Conservation (phyloP, 2,888 invertebrate species). For the Apoda limacodes region DNA sequence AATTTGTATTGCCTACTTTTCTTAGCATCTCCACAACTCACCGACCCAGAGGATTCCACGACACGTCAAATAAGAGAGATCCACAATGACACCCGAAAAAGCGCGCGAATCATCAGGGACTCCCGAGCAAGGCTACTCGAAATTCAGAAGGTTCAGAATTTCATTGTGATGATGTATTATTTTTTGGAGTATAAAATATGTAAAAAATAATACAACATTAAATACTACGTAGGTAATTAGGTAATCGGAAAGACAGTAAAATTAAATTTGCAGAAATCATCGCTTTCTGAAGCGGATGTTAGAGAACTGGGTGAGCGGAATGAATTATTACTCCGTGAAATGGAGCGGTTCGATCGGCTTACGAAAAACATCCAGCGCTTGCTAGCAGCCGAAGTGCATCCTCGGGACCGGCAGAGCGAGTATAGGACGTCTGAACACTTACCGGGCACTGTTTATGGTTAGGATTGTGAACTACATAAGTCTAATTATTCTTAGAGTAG, state of each 20-base stretch:
- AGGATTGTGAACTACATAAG: no score
- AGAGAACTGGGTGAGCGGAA: conserved; percentile 68
- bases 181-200: not conserved
- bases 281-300: conserved; percentile 69
- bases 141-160: conserved; percentile 35
- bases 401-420: conserved; percentile 23
- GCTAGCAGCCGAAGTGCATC: conserved; percentile 40
- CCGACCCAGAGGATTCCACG: no score
- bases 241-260: no score
- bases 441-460: conserved; percentile 32
- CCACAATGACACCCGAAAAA: conserved; percentile 43
- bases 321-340: conserved; percentile 66
- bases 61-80: conserved; percentile 38
- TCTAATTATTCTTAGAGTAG: no score
- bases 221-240: no score
- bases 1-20: no score
- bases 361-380: conserved; percentile 69
- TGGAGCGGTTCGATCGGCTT: conserved; percentile 72
- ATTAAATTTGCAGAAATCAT: conserved; percentile 69
- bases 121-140: conserved; percentile 42
- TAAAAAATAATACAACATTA: not conserved
- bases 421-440: conserved; percentile 21
- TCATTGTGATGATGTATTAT: conserved; percentile 5
- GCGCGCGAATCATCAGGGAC: conserved; percentile 42
- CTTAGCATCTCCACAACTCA: no score